Conservation (phyloP, 2,888 invertebrate species). For the Cetonia aurata region DNA sequence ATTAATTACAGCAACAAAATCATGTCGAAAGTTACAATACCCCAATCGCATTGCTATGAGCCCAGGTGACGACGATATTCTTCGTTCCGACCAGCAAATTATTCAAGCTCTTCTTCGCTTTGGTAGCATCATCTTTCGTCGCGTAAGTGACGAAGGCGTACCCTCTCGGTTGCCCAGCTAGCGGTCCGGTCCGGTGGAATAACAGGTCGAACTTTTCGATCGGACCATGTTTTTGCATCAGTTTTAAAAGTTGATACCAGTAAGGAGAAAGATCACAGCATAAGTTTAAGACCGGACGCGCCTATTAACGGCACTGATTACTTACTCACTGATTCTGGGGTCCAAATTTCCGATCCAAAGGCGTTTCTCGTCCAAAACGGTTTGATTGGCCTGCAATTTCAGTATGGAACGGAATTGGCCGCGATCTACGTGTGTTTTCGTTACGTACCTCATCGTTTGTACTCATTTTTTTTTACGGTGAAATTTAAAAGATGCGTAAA, state of each 20-base stretch:
- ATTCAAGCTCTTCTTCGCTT: conserved; percentile 80
- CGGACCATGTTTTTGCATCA: conserved; percentile 93
- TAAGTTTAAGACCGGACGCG: conserved; percentile 40
- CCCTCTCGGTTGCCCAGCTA: conserved; percentile 89
- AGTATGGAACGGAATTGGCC: conserved; percentile 6
- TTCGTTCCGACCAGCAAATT: conserved; percentile 82
- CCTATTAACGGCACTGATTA: conserved; percentile 54
- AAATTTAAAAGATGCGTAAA: not conserved
- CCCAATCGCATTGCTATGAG: conserved; percentile 76
- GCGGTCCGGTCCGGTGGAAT: conserved; percentile 92
- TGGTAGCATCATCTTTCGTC: conserved; percentile 75
- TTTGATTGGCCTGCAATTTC: conserved; percentile 10
- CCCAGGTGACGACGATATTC: conserved; percentile 84
- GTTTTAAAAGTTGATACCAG: conserved; percentile 96
- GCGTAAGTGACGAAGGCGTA: conserved; percentile 93
- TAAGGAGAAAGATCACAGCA: conserved; percentile 67
- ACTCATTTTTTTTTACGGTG: not conserved
- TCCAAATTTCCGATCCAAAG: conserved; percentile 96
- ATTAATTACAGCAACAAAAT: too few species aligned
- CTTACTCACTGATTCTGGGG: conserved; percentile 94
- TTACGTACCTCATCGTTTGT: conserved; percentile 17
- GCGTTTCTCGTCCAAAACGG: conserved; percentile 72
- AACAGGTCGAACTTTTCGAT: conserved; percentile 97
- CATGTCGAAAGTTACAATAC: too few species aligned
- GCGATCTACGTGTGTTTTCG: not conserved